Conservation (phyloP, 2,113 vertebrate genomes). For the Alexandromys fortis region DNA sequence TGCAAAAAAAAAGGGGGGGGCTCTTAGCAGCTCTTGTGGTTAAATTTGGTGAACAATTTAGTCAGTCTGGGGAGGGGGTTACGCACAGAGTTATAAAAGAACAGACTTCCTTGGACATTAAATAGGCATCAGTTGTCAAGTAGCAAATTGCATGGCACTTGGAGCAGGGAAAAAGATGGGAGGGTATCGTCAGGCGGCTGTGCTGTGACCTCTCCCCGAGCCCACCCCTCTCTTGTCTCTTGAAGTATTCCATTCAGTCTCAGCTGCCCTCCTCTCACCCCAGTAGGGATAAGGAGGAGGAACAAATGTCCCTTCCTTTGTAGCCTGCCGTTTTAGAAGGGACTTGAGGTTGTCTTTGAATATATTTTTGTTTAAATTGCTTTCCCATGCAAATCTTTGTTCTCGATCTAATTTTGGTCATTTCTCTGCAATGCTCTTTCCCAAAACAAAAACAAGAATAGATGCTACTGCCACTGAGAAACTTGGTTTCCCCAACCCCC, state of each 20-base stretch:
- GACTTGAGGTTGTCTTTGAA: conserved; percentile 46
- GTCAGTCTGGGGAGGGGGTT: background rate
- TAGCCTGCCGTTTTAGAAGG: conserved; percentile 29
- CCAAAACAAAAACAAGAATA: conserved; percentile 61
- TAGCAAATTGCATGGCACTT: background rate
- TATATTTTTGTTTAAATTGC: conserved; percentile 57
- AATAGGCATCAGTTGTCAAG: background rate
- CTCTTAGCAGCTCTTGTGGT: background rate
- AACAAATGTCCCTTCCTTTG: conserved; percentile 33
- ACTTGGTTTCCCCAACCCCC: background rate
- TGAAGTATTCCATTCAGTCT: background rate
- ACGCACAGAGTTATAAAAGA: background rate
- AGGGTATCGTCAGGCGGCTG: background rate
- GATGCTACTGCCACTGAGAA: background rate
- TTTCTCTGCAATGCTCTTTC: conserved; percentile 34
- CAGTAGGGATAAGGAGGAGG: background rate
- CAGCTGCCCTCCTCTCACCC: background rate
- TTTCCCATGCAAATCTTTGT: conserved; percentile 61
- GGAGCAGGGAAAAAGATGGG: background rate
- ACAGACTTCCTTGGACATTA: background rate
- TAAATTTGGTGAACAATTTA: conserved; percentile 22
- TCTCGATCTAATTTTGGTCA: conserved; percentile 64
- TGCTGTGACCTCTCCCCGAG: fast-evolving
- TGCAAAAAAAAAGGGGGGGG: background rate
- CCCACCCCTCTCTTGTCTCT: fast-evolving